A percentile compares a stretch with the other conserved stretches of the same genome.
phyloP scores from a whole-genome alignment of 2,888 invertebrate species.

The Dione juno region DNA sequence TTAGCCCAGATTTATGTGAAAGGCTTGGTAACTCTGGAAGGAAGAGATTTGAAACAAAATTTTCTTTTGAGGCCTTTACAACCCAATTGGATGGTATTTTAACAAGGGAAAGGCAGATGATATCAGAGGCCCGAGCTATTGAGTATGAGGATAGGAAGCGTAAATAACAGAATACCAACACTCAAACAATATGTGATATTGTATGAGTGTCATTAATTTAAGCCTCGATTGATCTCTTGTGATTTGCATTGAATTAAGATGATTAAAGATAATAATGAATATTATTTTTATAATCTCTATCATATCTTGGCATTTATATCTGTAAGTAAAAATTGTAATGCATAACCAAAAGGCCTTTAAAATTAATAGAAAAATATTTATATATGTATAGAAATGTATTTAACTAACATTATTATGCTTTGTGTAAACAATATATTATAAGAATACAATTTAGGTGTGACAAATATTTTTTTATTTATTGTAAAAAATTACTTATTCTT shows the following conservation, averaged over 20 bases:
- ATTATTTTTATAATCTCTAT: constrained; percentile 22
- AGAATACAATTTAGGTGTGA: not conserved
- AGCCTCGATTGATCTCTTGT: constrained; percentile 34
- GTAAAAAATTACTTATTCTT: not conserved
- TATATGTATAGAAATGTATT: not conserved
- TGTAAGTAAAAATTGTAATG: not conserved
- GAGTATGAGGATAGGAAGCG: constrained; percentile 70
- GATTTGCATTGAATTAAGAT: constrained; percentile 1
- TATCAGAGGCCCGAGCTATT: constrained; percentile 71
- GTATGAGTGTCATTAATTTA: constrained; percentile 68
- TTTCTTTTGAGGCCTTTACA: constrained; percentile 92
- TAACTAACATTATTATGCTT: not conserved
- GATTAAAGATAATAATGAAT: not conserved
- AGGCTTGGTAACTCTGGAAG: constrained; percentile 90
- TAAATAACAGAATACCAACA: constrained; percentile 72
- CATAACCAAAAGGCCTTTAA: constrained; percentile 1
- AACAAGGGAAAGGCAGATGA: constrained; percentile 71
- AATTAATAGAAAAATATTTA: not conserved
- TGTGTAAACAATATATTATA: constrained; percentile 4
- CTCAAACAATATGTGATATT: constrained; percentile 78
- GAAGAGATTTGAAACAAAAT: constrained; percentile 89
- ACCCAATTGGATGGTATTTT: constrained; percentile 85
- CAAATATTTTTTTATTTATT: not conserved
- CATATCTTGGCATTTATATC: constrained; percentile 16
- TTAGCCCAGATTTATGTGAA: constrained; percentile 83